Percentiles rank a stretch among this genome's conserved stretches.
These are phyloP conservation scores for Lerista edwardsae DNA, from an alignment of 2,797 vertebrate species.

Conservation along the genomic window DNA sequence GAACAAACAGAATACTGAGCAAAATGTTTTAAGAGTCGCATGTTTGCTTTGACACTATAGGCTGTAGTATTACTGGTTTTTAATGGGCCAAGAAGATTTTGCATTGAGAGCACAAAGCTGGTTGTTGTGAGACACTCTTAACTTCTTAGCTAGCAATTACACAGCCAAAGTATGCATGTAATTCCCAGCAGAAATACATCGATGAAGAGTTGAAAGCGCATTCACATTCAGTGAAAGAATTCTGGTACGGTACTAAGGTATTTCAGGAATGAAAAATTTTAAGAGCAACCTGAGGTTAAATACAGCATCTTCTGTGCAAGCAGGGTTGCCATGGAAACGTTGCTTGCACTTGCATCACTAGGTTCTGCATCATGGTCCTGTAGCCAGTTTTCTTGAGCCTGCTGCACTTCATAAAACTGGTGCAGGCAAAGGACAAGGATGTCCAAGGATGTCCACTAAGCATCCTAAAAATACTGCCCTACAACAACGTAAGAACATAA, in stretches of 20 bases:
- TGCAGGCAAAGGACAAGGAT: slow-evolving; percentile 48
- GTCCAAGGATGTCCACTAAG: slow-evolving; percentile 42
- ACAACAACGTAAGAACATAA: too few species aligned
- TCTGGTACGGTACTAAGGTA: slow-evolving; percentile 46
- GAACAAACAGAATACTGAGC: neutral
- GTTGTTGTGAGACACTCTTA: slow-evolving; percentile 17
- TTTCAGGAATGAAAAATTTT: slow-evolving; percentile 63
- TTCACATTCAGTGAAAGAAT: slow-evolving; percentile 32
- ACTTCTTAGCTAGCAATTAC: slow-evolving; percentile 48
- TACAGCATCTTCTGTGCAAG: slow-evolving; percentile 61
- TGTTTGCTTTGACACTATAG: slow-evolving; percentile 22
- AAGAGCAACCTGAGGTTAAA: slow-evolving; percentile 66
- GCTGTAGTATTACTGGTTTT: slow-evolving; percentile 18
- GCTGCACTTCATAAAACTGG: slow-evolving; percentile 51
- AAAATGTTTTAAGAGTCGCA: slow-evolving; percentile 34
- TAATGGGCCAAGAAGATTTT: slow-evolving; percentile 32
- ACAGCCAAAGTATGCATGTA: slow-evolving; percentile 36
- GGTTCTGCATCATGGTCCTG: slow-evolving; percentile 52
- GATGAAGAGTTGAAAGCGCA: slow-evolving; percentile 38
- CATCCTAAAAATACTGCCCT: slow-evolving; percentile 30
- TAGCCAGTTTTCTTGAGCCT: slow-evolving; percentile 55
- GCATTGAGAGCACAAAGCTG: neutral
- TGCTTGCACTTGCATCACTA: slow-evolving; percentile 57
- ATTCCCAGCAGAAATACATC: slow-evolving; percentile 52
- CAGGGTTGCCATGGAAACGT: slow-evolving; percentile 63